These are phyloP conservation scores for Helostoma temminkii DNA, from an alignment of 2,797 vertebrate species.

Conservation along the genomic window DNA sequence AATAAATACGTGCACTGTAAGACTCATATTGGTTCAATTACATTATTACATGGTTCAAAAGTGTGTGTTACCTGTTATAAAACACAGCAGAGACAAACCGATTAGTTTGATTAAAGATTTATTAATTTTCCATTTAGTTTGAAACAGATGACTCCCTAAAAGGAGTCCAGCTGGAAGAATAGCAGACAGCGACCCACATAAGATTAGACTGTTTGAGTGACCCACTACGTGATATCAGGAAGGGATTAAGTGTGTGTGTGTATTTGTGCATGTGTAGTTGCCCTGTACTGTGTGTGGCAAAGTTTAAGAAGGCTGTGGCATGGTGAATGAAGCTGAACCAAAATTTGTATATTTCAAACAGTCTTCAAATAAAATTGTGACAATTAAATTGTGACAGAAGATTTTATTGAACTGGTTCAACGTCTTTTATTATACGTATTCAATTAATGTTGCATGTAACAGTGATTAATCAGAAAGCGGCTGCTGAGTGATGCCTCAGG, in stretches of 20 bases:
- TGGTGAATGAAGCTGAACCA: not conserved
- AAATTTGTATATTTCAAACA: conserved; percentile 4
- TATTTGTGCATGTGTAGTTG: conserved; percentile 15
- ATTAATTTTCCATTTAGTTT: conserved; percentile 16
- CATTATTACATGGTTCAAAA: too few species aligned
- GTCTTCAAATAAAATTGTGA: not conserved
- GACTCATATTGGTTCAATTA: too few species aligned
- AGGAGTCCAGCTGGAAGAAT: conserved; percentile 14
- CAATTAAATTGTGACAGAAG: too few species aligned
- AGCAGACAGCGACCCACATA: conserved; percentile 65
- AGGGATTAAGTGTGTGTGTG: conserved; percentile 53
- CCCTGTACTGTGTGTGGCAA: conserved; percentile 7
- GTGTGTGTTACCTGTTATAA: not conserved
- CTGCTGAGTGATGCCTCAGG: not conserved
- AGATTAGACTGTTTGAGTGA: conserved; percentile 43
- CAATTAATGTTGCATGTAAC: too few species aligned
- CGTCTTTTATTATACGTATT: too few species aligned
- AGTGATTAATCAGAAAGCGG: conserved; percentile 7
- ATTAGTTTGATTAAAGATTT: conserved; percentile 2
- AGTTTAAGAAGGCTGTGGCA: not conserved
- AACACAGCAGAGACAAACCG: conserved; percentile 14
- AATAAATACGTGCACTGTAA: too few species aligned
- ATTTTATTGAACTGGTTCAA: too few species aligned
- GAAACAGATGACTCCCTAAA: not conserved
- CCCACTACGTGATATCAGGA: conserved; percentile 59